phyloP scores from a whole-genome alignment of 2,888 invertebrate genomes.

The Drosophila peninsularis region DNA sequence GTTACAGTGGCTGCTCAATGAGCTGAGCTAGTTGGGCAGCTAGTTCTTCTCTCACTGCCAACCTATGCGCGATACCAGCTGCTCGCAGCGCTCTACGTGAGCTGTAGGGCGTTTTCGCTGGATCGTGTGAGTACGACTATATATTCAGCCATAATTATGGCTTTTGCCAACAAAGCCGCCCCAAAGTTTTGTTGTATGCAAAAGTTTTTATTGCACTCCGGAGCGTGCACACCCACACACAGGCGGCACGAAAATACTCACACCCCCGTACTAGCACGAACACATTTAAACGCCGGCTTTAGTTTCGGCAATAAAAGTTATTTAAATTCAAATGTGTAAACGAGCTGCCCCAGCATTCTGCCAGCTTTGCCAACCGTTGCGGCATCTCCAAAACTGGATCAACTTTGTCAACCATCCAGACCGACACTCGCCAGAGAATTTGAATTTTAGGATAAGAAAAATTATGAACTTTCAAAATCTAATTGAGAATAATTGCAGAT shows the following conservation, averaged over 20 bases:
- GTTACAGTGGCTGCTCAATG: too few species aligned
- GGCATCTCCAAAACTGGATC: constrained; percentile 22
- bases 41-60: too few species aligned
- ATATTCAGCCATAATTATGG: constrained; percentile 72
- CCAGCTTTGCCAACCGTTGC: constrained; percentile 63
- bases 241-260: constrained; percentile 12
- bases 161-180: constrained; percentile 72
- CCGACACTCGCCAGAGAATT: too few species aligned
- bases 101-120: constrained; percentile 83
- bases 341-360: constrained; percentile 63
- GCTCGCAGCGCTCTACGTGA: constrained; percentile 80
- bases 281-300: too few species aligned
- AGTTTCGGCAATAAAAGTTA: constrained; percentile 82
- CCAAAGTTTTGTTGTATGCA: constrained; percentile 65
- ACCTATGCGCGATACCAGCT: too few species aligned
- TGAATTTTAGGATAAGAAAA: too few species aligned
- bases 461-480: too few species aligned
- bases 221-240: constrained; percentile 49
- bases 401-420: too few species aligned
- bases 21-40: too few species aligned
- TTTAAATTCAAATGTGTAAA: constrained; percentile 81
- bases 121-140: constrained; percentile 83
- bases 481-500: too few species aligned
- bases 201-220: constrained; percentile 80
- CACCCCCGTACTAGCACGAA: constrained; percentile 20